Conservation (phyloP, 2,113 vertebrate genomes). For the Mustelus asterias region DNA sequence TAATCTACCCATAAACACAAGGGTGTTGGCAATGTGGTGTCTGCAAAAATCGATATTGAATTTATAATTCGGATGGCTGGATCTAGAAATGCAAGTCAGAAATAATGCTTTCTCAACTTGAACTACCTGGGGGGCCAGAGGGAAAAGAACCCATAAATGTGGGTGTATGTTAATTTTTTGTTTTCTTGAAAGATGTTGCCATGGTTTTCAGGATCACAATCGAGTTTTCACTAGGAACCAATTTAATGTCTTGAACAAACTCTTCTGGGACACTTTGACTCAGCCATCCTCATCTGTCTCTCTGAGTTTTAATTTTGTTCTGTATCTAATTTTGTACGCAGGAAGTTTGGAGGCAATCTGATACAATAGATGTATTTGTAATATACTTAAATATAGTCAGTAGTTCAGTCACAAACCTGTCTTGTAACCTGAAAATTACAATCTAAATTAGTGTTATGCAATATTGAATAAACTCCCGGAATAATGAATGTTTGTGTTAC, state of each 20-base stretch:
- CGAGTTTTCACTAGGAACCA: neutral
- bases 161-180: neutral
- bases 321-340: neutral
- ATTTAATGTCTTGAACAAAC: neutral
- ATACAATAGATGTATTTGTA: neutral
- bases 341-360: neutral
- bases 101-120: neutral
- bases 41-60: neutral
- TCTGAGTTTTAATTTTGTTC: neutral
- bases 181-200: neutral
- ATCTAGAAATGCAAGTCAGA: neutral
- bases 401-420: neutral
- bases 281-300: neutral
- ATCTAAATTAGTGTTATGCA: neutral
- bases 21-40: neutral
- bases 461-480: neutral
- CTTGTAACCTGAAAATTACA: neutral
- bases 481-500: neutral
- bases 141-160: neutral
- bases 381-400: neutral
- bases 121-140: no score
- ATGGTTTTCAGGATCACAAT: neutral
- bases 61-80: neutral
- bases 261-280: neutral
- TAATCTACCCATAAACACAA: neutral